Evolutionary conservation across 2,888 invertebrate species (phyloP).

Genomic region (Syrphus vitripennis): DNA sequence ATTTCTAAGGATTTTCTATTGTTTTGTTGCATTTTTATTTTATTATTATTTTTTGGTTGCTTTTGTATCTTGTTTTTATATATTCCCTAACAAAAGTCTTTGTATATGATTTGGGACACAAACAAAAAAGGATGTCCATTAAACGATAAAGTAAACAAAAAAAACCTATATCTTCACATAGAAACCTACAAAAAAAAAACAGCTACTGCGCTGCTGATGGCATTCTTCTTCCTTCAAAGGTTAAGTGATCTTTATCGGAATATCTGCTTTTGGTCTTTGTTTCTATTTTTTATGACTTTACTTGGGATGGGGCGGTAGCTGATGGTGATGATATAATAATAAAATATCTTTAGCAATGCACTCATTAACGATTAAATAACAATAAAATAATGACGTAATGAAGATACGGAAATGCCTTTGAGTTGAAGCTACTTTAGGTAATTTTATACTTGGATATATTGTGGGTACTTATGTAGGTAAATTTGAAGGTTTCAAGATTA

Average conservation of each 20-base stretch:
- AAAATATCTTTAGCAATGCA: constrained; percentile 8
- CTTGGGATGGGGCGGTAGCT: background rate
- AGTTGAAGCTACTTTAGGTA: background rate
- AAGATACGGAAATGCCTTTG: background rate
- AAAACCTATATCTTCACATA: background rate
- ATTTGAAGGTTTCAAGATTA: no score
- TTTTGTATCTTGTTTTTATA: background rate
- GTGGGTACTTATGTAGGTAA: no score
- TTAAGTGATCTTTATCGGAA: constrained; percentile 58
- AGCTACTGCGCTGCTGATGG: constrained; percentile 45
- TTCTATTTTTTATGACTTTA: constrained; percentile 23
- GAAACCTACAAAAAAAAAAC: background rate
- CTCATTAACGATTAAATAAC: background rate
- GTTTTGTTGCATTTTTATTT: constrained; percentile 14
- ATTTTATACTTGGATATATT: no score
- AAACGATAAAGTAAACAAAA: constrained; percentile 41
- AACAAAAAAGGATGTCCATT: constrained; percentile 51
- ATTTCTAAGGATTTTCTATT: constrained; percentile 49
- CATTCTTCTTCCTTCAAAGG: constrained; percentile 32
- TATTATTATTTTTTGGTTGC: background rate
- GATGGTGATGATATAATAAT: background rate
- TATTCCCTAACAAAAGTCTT: background rate
- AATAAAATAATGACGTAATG: constrained; percentile 1
- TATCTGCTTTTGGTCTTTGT: constrained; percentile 2
- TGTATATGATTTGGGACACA: background rate